Conservation (phyloP, 2,797 vertebrate genomes). For the Odontamblyopus lacepedii region DNA sequence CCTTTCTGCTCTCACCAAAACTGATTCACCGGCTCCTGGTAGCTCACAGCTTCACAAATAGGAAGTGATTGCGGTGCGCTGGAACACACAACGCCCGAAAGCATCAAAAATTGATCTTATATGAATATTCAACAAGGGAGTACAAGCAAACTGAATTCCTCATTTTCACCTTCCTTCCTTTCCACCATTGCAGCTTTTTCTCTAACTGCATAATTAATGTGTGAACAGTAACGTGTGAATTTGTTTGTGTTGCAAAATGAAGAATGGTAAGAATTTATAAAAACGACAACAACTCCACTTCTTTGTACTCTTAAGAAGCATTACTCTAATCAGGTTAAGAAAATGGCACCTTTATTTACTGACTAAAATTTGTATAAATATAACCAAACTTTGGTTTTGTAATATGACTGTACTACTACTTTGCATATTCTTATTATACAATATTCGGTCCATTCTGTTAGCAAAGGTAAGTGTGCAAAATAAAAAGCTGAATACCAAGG, state of each 20-base stretch:
- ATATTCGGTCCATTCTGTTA: not conserved
- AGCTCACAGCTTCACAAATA: slow-evolving; percentile 75
- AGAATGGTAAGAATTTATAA: slow-evolving; percentile 66
- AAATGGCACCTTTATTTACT: not conserved
- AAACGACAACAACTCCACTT: slow-evolving; percentile 42
- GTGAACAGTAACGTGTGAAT: slow-evolving; percentile 81
- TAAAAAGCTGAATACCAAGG: too few species aligned
- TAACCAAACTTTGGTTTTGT: slow-evolving; percentile 3
- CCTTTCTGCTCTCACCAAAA: slow-evolving; percentile 64
- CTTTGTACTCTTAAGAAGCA: slow-evolving; percentile 55
- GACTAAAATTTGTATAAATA: slow-evolving; percentile 18
- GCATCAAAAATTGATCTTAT: slow-evolving; percentile 82
- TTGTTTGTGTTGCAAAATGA: slow-evolving; percentile 80
- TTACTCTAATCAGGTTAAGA: slow-evolving; percentile 26
- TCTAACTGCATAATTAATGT: slow-evolving; percentile 90
- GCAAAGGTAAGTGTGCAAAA: not conserved
- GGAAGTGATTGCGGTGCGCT: slow-evolving; percentile 80
- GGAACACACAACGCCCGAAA: slow-evolving; percentile 85
- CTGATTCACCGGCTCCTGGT: slow-evolving; percentile 71
- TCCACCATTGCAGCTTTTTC: slow-evolving; percentile 84
- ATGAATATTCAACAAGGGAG: slow-evolving; percentile 89
- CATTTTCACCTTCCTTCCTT: slow-evolving; percentile 87
- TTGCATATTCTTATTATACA: not conserved
- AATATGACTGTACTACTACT: slow-evolving; percentile 14
- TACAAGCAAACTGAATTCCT: slow-evolving; percentile 73